Evolutionary conservation across 2,888 invertebrate species (phyloP), one percentile per base, ranked within the genome.

Genomic region (Diarsia brunnea): DNA sequence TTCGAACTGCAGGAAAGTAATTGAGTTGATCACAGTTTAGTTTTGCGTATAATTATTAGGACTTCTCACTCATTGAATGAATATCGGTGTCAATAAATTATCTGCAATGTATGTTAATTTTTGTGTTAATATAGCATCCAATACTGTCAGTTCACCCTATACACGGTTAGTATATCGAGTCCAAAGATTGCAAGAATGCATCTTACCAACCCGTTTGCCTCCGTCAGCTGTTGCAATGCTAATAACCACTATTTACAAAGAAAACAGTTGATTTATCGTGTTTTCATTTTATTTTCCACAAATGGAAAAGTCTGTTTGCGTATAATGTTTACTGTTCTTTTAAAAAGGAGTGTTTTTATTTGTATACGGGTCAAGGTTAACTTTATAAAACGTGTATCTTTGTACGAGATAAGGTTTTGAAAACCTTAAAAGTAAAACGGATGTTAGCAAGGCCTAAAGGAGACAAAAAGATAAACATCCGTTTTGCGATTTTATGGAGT

Each of bases 131-230:
- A 24, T 14, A 51, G 10, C 12, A 49, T 51, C 58, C 58, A 75
- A 61, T 68, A 24, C 60, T 58, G 76, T 61, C 49, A 81, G 16
- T 67, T 49, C 58, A 69, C 69, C 76, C 73, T 69, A 76, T 12
- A 67, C 67, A 53, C 43, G 31, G 24, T 73, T 68, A 60, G 73
- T 73, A 71, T 71, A 85, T 75, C 72, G 72, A 83, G 79, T 75
- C 55, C 55, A 67, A 67, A 85, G 86, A 85, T 85, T 84, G 83
- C 83, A 85, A 73, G 84, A 79, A 67, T 78, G 75, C 86, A 85
- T 73, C 67, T 79, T 72, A 72, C 63, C 51, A 84, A 79, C 84
- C 75, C 27, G 84, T 79, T 84, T 78, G 45, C 84, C 75, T 75
- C 69, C 31, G 68, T 49, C 73, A 67, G 63, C 71, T 73, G 43